phyloP scores from a whole-genome alignment of 2,113 vertebrate species.

The Podarcis cretensis region DNA sequence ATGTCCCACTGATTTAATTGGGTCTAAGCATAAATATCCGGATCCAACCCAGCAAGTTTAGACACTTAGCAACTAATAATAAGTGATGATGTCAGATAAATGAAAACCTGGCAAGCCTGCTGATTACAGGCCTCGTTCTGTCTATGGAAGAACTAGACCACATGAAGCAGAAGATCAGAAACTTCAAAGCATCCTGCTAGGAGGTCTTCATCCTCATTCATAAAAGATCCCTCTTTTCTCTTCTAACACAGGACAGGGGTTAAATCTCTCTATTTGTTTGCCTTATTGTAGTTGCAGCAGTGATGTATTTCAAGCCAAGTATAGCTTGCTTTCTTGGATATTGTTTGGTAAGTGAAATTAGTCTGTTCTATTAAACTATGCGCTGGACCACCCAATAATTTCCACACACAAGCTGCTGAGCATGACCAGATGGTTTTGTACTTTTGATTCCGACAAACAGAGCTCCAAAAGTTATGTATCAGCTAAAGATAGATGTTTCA shows the following conservation, averaged over 20 bases:
- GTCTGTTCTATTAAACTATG: background rate
- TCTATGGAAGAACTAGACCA: background rate
- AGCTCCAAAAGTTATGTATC: background rate
- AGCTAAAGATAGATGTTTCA: background rate
- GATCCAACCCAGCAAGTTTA: background rate
- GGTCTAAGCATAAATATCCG: background rate
- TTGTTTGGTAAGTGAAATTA: background rate
- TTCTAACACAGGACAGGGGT: background rate
- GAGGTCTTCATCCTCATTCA: background rate
- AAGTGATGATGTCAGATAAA: background rate
- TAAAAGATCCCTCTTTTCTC: background rate
- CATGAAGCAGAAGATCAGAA: background rate
- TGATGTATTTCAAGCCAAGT: background rate
- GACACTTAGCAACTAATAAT: background rate
- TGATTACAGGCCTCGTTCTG: background rate
- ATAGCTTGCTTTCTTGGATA: background rate
- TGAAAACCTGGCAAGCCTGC: background rate
- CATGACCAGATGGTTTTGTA: slow-evolving; percentile 20
- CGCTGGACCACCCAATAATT: slow-evolving; percentile 14
- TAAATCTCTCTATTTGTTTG: slow-evolving; percentile 13
- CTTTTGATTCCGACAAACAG: background rate
- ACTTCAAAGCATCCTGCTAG: background rate
- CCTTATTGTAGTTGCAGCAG: background rate
- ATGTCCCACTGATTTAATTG: too few relatives aligned
- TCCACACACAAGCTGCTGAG: background rate